These are phyloP conservation scores for Atopsyche davidsoni DNA, from an alignment of 1,140 invertebrate genomes.

Conservation along the genomic window DNA sequence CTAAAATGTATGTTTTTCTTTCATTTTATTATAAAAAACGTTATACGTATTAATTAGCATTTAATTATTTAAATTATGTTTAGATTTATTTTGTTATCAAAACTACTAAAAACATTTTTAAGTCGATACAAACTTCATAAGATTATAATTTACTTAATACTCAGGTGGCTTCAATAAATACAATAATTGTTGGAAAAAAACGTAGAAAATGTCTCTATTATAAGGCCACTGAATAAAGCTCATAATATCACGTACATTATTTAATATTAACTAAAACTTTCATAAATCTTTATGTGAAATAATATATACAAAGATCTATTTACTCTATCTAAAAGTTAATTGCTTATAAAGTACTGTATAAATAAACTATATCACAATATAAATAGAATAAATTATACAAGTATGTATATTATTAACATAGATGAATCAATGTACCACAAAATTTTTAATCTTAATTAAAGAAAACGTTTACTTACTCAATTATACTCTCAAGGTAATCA, in stretches of 20 bases:
- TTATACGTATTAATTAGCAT: background rate
- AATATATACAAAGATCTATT: background rate
- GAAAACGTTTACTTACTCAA: background rate
- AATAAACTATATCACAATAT: background rate
- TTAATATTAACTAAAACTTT: no score
- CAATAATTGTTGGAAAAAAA: background rate
- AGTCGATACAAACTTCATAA: no score
- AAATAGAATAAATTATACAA: background rate
- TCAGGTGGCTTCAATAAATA: no score
- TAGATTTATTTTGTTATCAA: no score
- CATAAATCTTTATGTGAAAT: no score
- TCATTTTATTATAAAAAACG: background rate
- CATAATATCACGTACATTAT: no score
- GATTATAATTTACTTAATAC: no score
- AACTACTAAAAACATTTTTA: no score
- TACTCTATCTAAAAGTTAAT: background rate
- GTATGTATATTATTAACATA: no score
- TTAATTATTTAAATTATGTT: background rate
- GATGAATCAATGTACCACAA: no score
- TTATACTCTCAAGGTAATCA: background rate
- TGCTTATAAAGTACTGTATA: background rate
- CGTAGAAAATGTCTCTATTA: background rate
- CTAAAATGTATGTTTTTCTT: no score
- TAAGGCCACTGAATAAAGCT: background rate
- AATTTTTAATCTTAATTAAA: no score